Percentiles rank a stretch among this genome's conserved stretches.
Conservation (phyloP, 1,140 invertebrate genomes). For the Oryctes rhinoceros region DNA sequence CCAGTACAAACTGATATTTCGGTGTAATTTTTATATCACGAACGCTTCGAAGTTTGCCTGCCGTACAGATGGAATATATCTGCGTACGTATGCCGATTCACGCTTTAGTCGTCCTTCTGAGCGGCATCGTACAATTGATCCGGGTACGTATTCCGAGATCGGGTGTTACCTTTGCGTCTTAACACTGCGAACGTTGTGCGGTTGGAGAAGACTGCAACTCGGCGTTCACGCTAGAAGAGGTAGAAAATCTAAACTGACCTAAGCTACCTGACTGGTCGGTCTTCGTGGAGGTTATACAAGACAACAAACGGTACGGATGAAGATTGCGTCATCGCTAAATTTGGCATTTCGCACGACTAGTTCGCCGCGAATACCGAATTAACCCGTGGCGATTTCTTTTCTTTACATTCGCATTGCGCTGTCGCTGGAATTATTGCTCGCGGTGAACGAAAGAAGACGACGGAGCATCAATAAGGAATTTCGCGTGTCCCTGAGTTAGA, state of each 20-base stretch:
- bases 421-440: neutral
- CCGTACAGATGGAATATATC: neutral
- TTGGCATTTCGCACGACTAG: conserved; percentile 37
- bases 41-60: conserved; percentile 20
- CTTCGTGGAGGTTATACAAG: conserved; percentile 38
- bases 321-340: conserved; percentile 40
- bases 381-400: conserved; percentile 15
- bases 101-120: neutral
- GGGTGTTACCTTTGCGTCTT: conserved; percentile 16
- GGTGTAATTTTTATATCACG: conserved; percentile 5
- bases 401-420: neutral
- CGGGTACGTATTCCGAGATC: neutral
- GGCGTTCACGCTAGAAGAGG: conserved; percentile 23
- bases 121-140: neutral
- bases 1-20: conserved; percentile 20
- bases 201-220: conserved; percentile 16
- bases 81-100: neutral
- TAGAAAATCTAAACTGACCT: conserved; percentile 41
- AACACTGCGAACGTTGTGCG: conserved; percentile 13
- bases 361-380: conserved; percentile 26
- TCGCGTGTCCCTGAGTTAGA: conserved; percentile 1
- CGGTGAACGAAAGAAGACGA: neutral
- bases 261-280: conserved; percentile 38
- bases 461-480: neutral
- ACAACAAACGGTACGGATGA: conserved; percentile 39